Percentiles rank a stretch among this genome's conserved stretches.
phyloP scores from a whole-genome alignment of 2,113 vertebrate genomes.

The Oncorhynchus gorbuscha region DNA sequence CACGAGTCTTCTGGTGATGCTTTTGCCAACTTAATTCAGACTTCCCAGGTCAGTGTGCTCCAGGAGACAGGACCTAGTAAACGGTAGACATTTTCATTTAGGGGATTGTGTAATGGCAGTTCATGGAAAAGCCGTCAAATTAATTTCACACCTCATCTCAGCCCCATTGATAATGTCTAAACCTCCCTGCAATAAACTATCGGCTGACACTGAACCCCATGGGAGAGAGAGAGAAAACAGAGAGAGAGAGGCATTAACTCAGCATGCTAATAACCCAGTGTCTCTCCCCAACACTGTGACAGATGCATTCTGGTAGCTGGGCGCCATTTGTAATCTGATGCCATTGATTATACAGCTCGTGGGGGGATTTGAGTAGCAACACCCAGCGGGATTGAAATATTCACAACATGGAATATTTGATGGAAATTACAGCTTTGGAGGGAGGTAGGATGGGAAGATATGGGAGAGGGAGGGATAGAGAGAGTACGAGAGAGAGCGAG shows the following conservation, averaged over 20 bases:
- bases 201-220: constrained; percentile 5
- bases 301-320: constrained; percentile 42
- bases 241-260: not conserved
- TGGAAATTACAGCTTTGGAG: constrained; percentile 41
- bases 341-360: constrained; percentile 48
- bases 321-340: constrained; percentile 52
- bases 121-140: not conserved
- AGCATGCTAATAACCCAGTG: constrained; percentile 39
- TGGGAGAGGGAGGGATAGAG: constrained; percentile 3
- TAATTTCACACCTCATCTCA: not conserved
- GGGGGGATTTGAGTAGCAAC: constrained; percentile 24
- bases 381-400: constrained; percentile 29
- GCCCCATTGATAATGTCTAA: not conserved
- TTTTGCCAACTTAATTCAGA: not conserved
- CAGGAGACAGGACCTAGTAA: not conserved
- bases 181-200: constrained; percentile 28
- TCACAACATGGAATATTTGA: constrained; percentile 18
- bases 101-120: not conserved
- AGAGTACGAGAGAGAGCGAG: not conserved
- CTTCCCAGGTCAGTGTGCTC: not conserved
- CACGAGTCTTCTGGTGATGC: not conserved
- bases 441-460: not conserved
- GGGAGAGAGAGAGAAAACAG: constrained; percentile 5
- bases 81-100: constrained; percentile 36
- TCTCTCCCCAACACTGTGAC: constrained; percentile 33